Conservation (phyloP, 2,113 vertebrate genomes). For the Rhinolophus ferrumequinum region DNA sequence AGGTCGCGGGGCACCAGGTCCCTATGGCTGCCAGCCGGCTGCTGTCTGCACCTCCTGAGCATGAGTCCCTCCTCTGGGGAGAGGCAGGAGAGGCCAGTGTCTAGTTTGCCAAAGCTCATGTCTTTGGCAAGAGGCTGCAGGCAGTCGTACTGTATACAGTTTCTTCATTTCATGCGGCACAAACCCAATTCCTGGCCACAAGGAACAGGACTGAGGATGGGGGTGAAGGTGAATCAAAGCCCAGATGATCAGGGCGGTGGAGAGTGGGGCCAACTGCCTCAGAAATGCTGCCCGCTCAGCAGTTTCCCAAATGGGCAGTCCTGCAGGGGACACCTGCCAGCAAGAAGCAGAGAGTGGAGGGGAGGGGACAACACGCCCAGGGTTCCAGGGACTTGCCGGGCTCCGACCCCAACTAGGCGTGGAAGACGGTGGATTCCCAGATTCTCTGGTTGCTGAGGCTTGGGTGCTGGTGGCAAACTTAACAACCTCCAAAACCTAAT, state of each 20-base stretch:
- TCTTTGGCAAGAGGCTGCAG: neutral
- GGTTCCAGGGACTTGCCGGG: neutral
- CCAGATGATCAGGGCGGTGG: neutral
- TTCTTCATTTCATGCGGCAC: fast-evolving
- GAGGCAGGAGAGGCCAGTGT: neutral
- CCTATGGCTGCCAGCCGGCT: neutral
- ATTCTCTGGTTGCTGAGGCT: neutral
- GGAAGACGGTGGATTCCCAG: neutral
- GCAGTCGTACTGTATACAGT: neutral
- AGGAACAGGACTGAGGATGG: fast-evolving
- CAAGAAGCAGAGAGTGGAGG: neutral
- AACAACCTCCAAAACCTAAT: neutral
- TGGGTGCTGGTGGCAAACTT: neutral
- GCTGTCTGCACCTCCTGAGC: neutral
- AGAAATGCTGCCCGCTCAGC: neutral
- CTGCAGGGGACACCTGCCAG: neutral
- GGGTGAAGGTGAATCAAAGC: neutral
- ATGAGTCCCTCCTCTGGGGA: neutral
- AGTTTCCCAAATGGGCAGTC: neutral
- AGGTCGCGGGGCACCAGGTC: fast-evolving
- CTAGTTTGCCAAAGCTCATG: neutral
- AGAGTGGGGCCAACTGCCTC: neutral
- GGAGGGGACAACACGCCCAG: no score
- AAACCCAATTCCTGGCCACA: neutral
- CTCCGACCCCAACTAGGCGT: neutral